Percentiles rank a stretch among this genome's conserved stretches.
These are phyloP conservation scores for Acanthosoma haemorrhoidale DNA, from an alignment of 2,888 invertebrate genomes.

Conservation along the genomic window DNA sequence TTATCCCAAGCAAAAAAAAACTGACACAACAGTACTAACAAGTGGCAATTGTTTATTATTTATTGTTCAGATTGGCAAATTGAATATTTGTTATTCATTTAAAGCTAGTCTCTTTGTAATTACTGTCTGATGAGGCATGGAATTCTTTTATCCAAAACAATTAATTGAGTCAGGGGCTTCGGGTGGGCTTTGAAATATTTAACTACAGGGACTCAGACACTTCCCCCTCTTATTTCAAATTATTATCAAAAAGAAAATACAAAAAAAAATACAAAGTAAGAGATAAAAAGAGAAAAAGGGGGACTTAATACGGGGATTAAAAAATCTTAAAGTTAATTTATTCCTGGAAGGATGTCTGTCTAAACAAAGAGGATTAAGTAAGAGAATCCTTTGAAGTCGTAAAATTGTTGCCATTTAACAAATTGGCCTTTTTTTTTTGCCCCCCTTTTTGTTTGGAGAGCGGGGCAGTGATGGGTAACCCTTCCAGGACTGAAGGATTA, in stretches of 20 bases:
- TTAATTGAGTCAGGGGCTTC: too few relatives aligned
- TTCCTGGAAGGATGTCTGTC: not conserved
- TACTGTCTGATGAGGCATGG: too few relatives aligned
- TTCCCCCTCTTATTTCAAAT: not conserved
- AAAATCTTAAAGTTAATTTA: conserved; percentile 30
- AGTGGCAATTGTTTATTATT: too few relatives aligned
- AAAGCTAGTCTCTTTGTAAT: too few relatives aligned
- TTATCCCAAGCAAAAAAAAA: too few relatives aligned
- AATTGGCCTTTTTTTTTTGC: conserved; percentile 15
- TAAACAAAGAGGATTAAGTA: conserved; percentile 20
- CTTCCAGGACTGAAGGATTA: conserved; percentile 3
- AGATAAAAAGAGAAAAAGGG: not conserved
- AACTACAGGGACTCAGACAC: not conserved
- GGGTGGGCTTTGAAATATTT: not conserved
- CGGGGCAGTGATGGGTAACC: not conserved
- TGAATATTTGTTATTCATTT: too few relatives aligned
- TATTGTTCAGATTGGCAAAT: too few relatives aligned
- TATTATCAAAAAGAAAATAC: not conserved
- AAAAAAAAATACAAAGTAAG: not conserved
- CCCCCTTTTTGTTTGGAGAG: too few relatives aligned
- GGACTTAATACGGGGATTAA: conserved; percentile 12
- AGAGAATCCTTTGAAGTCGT: conserved; percentile 23
- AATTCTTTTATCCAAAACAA: too few relatives aligned
- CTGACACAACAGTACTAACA: too few relatives aligned
- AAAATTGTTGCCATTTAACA: conserved; percentile 27